Base-by-base conservation (phyloP, 2,797 vertebrate genomes). In the Gallinago nigripennis region DNA sequence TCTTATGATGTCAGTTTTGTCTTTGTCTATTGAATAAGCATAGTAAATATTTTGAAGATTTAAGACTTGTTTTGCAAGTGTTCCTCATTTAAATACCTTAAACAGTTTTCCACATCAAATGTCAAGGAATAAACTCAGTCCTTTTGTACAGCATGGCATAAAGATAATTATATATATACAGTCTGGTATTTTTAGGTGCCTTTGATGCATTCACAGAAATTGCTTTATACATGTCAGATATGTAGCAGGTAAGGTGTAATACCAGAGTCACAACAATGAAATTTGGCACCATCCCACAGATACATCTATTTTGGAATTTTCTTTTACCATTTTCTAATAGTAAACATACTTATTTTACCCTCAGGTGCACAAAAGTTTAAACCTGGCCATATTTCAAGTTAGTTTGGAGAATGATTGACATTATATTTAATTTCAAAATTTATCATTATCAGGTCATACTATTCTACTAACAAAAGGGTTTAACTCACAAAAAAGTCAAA, bases 301-400 rank as follows among this genome's bases (percentile, higher is more conserved):
- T 16, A 53, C 9, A 64, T 41, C 56, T 60, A 56, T 81, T 91
- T 79, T 51, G 46, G 33, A 46, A 57, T 78, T 80, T 92, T 90
- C 65, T 92, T 89, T 69, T 51, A 72, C 12, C 14, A 28, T 70
- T 76, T 94, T 76, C 77, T 82, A 57, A 77, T 93, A 73, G 46
- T 48, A 90, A 87, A 84, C 20, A 33, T 24, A 61, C 8, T 73
- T 41, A 66, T 9, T 92, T 54, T 84, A 21, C 85, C 46, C 58
- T 76, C 1, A 0, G 33, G 58, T 66, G 41, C 61, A 70, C 2
- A 0, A 12, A 77, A 58, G 24, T 72, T 76, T 58, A 85, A 86
- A 78, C 20, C 14, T 76, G 48, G n/a, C 23, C 31, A 41, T n/a
- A 56, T 70, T 75, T 89, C 65, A 94, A 53, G 63, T 6, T 75